Conservation (phyloP, 2,113 vertebrate species). For the Albula glossodonta region DNA sequence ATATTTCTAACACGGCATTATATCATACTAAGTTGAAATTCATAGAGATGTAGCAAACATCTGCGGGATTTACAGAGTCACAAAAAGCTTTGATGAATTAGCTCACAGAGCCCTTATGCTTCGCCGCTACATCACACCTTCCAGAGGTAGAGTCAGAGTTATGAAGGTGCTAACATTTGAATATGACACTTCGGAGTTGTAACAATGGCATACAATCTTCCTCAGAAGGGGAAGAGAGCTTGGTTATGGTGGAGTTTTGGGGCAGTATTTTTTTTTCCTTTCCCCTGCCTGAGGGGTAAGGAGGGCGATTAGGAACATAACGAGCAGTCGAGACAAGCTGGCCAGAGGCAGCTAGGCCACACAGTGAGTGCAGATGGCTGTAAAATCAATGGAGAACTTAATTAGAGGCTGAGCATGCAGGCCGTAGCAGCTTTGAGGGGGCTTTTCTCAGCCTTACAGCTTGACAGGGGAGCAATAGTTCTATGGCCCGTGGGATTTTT, state of each 20-base stretch:
- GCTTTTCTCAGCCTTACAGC: background rate
- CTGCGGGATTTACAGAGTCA: background rate
- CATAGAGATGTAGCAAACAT: background rate
- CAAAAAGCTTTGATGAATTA: background rate
- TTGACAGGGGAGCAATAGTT: slow-evolving; percentile 1
- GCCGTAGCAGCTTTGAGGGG: background rate
- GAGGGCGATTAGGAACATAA: slow-evolving; percentile 3
- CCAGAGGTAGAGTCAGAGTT: background rate
- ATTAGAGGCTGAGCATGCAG: background rate
- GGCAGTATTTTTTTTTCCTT: background rate
- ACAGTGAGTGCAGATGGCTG: background rate
- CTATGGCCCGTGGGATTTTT: background rate
- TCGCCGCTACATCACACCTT: background rate
- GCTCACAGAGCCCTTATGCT: background rate
- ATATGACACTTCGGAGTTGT: background rate
- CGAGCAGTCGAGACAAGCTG: background rate
- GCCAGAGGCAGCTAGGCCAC: background rate
- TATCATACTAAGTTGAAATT: background rate
- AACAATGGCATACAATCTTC: background rate
- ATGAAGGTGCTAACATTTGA: background rate
- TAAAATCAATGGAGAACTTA: slow-evolving; percentile 8
- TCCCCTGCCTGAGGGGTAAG: background rate
- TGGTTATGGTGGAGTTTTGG: background rate
- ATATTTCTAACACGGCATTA: background rate
- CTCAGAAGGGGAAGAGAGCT: background rate